A percentile compares a stretch with the other conserved stretches of the same genome.
Evolutionary conservation across 2,797 vertebrate genomes (phyloP).

Genomic region (Podarcis lilfordi): DNA sequence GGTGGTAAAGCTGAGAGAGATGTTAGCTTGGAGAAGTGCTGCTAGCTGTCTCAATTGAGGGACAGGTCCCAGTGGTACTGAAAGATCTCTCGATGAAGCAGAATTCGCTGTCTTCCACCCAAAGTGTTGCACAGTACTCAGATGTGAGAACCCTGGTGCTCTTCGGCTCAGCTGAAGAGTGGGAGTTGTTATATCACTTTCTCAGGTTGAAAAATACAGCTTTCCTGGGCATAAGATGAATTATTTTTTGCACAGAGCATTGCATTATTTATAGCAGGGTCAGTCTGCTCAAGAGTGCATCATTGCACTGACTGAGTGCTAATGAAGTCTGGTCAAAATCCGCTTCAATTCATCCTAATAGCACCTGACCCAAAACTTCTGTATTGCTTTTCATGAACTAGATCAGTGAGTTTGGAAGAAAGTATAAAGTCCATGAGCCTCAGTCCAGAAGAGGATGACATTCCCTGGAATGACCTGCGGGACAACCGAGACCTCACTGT

Average conservation of each 20-base stretch:
- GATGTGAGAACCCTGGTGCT: too few species aligned
- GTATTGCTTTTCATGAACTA: conserved; percentile 40
- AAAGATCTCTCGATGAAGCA: not conserved
- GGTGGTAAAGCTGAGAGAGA: too few species aligned
- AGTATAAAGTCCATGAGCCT: conserved; percentile 95
- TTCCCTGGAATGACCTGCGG: conserved; percentile 92
- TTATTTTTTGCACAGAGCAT: not conserved
- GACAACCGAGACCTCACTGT: conserved; percentile 98
- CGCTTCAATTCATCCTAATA: not conserved
- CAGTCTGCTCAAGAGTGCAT: too few species aligned
- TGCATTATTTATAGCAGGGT: too few species aligned
- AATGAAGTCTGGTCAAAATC: not conserved
- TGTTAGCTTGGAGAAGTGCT: not conserved
- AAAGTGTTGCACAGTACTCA: not conserved
- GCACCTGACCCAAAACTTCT: not conserved
- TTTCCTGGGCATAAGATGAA: not conserved
- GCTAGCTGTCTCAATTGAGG: not conserved
- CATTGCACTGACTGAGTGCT: not conserved
- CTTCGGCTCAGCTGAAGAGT: too few species aligned
- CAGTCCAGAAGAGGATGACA: conserved; percentile 94
- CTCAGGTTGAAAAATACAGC: not conserved
- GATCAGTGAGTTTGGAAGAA: conserved; percentile 91
- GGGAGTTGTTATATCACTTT: too few species aligned
- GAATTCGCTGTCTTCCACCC: not conserved
- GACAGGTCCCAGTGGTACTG: not conserved